Percentiles rank a stretch among this genome's conserved stretches.
Conservation (phyloP, 2,113 vertebrate genomes). For the Aramus guarauna region DNA sequence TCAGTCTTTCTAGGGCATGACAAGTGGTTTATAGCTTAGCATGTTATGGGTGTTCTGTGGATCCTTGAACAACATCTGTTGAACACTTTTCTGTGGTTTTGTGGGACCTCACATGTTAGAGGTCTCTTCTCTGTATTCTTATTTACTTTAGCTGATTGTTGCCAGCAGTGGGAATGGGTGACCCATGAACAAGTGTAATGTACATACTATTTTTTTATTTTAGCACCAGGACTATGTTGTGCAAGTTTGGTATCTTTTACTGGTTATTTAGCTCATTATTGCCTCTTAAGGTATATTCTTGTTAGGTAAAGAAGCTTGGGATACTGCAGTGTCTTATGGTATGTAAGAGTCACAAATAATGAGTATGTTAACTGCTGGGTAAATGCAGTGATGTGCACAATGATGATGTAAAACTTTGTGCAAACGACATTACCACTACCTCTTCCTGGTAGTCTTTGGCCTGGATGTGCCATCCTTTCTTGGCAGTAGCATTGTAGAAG, state of each 20-base stretch:
- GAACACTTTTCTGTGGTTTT: accelerated
- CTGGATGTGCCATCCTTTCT: not conserved
- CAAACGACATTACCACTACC: not conserved
- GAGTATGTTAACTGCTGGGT: not conserved
- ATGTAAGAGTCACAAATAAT: not conserved
- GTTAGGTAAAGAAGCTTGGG: not conserved
- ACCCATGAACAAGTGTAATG: not conserved
- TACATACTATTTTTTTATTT: not conserved
- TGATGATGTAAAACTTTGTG: not conserved
- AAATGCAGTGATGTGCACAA: not conserved
- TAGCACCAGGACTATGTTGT: not conserved
- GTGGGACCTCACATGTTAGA: not conserved
- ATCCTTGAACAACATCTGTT: not conserved
- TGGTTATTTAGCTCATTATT: not conserved
- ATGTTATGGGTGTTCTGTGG: not conserved
- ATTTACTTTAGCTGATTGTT: not conserved
- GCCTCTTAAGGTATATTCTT: not conserved
- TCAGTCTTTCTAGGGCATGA: not conserved
- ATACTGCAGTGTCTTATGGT: not conserved
- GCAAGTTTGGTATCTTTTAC: not conserved
- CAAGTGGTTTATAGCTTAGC: not conserved
- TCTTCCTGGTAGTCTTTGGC: not conserved
- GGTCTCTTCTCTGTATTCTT: not conserved
- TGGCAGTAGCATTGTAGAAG: not conserved
- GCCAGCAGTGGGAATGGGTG: not conserved